Evolutionary conservation across 2,113 vertebrate genomes (phyloP).

Genomic region (Pholis gunnellus): DNA sequence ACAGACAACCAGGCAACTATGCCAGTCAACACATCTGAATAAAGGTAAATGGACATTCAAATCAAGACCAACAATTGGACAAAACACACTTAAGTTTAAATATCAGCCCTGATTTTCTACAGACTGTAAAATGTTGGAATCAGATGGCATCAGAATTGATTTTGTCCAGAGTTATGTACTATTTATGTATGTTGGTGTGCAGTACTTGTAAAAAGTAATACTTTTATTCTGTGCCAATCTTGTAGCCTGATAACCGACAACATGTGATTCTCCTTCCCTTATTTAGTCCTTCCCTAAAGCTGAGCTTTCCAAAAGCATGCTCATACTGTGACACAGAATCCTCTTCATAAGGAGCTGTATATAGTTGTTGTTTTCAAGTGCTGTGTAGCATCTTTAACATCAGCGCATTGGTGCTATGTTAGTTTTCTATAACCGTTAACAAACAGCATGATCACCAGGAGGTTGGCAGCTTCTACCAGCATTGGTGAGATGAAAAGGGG

Average conservation of each 20-base stretch:
- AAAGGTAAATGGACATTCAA: neutral
- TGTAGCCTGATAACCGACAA: constrained; percentile 24
- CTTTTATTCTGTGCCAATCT: constrained; percentile 27
- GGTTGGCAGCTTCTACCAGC: neutral
- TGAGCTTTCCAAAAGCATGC: constrained; percentile 65
- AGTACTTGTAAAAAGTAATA: constrained; percentile 6
- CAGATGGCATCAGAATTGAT: constrained; percentile 5
- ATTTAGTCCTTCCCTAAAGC: constrained; percentile 29
- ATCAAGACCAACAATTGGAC: neutral
- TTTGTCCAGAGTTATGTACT: constrained; percentile 22
- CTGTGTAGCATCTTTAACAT: neutral
- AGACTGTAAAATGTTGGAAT: constrained; percentile 18
- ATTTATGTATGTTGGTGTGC: constrained; percentile 20
- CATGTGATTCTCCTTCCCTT: constrained; percentile 37
- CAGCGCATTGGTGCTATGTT: neutral
- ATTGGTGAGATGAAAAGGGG: neutral
- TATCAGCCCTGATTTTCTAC: constrained; percentile 10
- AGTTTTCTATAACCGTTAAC: constrained; percentile 5
- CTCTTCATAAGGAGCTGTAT: neutral
- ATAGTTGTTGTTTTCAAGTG: neutral
- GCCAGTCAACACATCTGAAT: constrained; percentile 18
- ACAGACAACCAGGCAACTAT: constrained; percentile 13
- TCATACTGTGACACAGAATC: constrained; percentile 9
- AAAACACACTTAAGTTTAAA: constrained; percentile 1
- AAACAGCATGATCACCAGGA: constrained; percentile 18